Percentiles rank a stretch among this genome's conserved stretches.
phyloP scores from a whole-genome alignment of 30 jellyfish, hydroid and myxozoan genomes.

The Pelagia noctiluca region DNA sequence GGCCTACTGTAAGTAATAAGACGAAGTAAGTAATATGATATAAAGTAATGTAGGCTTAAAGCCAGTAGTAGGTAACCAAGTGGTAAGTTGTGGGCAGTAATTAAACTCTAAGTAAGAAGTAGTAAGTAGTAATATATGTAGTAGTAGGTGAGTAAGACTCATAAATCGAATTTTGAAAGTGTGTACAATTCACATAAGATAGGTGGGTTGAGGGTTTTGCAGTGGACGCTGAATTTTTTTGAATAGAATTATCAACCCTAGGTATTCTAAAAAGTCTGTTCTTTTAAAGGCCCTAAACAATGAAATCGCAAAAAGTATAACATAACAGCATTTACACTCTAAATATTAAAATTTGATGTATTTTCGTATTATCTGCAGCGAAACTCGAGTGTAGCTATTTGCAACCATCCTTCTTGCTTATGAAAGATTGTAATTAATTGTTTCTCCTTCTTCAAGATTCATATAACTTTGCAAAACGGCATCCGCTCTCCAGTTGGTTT shows the following conservation, averaged over 20 bases:
- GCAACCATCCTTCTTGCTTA: neutral
- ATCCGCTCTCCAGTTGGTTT: constrained; percentile 83
- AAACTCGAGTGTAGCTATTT: neutral
- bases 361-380: neutral
- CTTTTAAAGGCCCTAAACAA: neutral
- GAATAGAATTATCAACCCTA: no score
- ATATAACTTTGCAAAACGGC: constrained; percentile 69
- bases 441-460: constrained; percentile 44
- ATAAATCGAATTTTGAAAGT: no score
- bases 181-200: no score
- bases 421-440: neutral
- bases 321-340: neutral
- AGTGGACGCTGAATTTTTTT: no score
- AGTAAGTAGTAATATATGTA: no score
- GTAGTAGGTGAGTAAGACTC: no score
- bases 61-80: no score
- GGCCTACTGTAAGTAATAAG: neutral
- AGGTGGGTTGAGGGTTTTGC: no score
- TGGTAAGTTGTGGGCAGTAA: no score
- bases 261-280: no score
- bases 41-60: neutral
- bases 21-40: neutral
- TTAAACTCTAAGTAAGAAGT: no score
- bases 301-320: neutral
- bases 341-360: neutral